Conservation (phyloP, 2,113 vertebrate species). For the Planiliza haematocheilus region DNA sequence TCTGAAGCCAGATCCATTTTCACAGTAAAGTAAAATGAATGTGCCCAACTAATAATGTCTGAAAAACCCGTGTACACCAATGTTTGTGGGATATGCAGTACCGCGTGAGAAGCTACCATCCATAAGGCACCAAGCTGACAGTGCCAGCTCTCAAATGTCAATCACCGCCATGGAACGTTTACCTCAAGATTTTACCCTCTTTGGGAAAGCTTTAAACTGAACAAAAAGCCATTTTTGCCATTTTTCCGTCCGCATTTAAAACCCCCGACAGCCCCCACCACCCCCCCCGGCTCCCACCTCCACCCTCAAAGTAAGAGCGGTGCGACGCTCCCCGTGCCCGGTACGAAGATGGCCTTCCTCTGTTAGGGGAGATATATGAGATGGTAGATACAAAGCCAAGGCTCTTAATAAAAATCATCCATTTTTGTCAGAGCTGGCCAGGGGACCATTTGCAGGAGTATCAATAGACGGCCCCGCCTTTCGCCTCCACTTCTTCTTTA, state of each 20-base stretch:
- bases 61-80: background rate
- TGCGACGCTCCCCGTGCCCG: constrained; percentile 29
- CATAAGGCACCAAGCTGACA: background rate
- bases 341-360: constrained; percentile 74
- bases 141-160: background rate
- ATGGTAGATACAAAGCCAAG: constrained; percentile 76
- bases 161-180: background rate
- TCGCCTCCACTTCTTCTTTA: constrained; percentile 47
- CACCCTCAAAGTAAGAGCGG: constrained; percentile 49
- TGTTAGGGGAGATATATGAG: constrained; percentile 78
- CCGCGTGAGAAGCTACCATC: background rate
- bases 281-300: background rate
- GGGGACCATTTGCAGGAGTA: constrained; percentile 75
- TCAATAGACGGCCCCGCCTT: constrained; percentile 60
- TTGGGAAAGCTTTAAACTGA: background rate
- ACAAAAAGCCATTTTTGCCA: background rate
- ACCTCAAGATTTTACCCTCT: background rate
- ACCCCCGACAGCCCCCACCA: constrained; percentile 8
- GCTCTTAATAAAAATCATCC: constrained; percentile 83
- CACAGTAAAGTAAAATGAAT: no score
- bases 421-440: constrained; percentile 80
- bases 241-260: constrained; percentile 34
- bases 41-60: no score
- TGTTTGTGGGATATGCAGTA: background rate
- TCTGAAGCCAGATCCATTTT: no score